Evolutionary conservation across 2,888 invertebrate genomes (phyloP).

Genomic region (Adineta ricciae): DNA sequence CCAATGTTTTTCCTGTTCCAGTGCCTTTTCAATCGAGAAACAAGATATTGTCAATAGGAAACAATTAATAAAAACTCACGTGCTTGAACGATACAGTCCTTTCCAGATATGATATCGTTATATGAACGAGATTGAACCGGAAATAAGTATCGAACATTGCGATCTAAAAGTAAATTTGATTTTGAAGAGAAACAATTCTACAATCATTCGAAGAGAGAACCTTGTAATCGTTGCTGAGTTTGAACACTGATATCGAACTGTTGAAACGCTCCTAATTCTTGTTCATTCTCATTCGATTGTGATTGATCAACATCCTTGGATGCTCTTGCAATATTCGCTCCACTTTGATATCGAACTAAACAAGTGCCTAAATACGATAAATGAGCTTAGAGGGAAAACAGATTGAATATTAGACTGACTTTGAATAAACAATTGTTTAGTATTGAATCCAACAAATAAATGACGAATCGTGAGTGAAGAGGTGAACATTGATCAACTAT

Average conservation of each 20-base stretch:
- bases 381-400: too few relatives aligned
- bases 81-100: slow-evolving; percentile 14
- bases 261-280: not conserved
- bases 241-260: not conserved
- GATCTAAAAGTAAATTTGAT: not conserved
- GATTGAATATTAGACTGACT: not conserved
- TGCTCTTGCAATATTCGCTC: not conserved
- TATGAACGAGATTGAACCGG: not conserved
- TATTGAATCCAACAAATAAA: not conserved
- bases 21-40: slow-evolving; percentile 56
- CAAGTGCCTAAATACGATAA: not conserved
- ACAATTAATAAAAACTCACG: not conserved
- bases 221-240: not conserved
- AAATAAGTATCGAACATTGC: not conserved
- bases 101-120: not conserved
- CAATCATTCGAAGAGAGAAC: not conserved
- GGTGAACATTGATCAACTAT: not conserved
- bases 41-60: too few relatives aligned
- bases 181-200: not conserved
- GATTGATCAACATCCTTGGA: not conserved
- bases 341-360: not conserved
- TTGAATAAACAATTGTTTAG: not conserved
- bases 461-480: not conserved
- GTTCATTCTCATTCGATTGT: not conserved
- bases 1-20: slow-evolving; percentile 98